Conservation (phyloP, 1,140 invertebrate species). For the Calycopis cecrops region DNA sequence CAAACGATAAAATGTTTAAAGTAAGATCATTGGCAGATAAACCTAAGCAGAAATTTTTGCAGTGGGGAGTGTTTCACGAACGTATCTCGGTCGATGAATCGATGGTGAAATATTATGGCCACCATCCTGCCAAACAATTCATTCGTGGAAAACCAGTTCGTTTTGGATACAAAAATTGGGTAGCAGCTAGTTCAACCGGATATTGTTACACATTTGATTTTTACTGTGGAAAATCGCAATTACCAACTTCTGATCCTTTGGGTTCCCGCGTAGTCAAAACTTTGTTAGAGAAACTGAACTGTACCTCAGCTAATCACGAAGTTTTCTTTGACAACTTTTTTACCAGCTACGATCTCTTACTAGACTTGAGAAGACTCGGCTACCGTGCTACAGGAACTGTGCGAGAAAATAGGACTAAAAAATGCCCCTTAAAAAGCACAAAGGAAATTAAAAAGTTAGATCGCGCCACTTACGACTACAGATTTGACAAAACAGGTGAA, state of each 20-base stretch:
- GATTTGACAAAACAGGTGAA: constrained; percentile 12
- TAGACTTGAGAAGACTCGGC: neutral
- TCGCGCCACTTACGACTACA: constrained; percentile 14
- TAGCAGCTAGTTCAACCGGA: constrained; percentile 29
- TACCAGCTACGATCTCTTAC: neutral
- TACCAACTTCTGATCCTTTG: constrained; percentile 5
- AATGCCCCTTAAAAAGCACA: constrained; percentile 4
- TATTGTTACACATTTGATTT: constrained; percentile 37
- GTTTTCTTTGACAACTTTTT: no score
- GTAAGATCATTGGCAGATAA: neutral
- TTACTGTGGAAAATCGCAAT: constrained; percentile 33
- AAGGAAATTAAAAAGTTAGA: constrained; percentile 8
- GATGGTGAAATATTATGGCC: constrained; percentile 24
- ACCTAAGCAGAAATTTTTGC: constrained; percentile 3
- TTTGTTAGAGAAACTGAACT: no score
- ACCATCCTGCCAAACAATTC: constrained; percentile 34
- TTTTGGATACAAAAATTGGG: constrained; percentile 41
- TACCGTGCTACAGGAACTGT: constrained; percentile 22
- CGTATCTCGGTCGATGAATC: constrained; percentile 19
- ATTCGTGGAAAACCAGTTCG: constrained; percentile 32
- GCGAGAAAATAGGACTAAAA: constrained; percentile 11
- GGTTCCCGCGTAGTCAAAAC: no score
- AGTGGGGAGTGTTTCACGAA: constrained; percentile 15
- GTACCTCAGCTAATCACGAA: no score
- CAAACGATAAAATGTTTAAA: constrained; percentile 11